Evolutionary conservation across 1,140 invertebrate genomes (phyloP).

Genomic region (Achroia grisella): DNA sequence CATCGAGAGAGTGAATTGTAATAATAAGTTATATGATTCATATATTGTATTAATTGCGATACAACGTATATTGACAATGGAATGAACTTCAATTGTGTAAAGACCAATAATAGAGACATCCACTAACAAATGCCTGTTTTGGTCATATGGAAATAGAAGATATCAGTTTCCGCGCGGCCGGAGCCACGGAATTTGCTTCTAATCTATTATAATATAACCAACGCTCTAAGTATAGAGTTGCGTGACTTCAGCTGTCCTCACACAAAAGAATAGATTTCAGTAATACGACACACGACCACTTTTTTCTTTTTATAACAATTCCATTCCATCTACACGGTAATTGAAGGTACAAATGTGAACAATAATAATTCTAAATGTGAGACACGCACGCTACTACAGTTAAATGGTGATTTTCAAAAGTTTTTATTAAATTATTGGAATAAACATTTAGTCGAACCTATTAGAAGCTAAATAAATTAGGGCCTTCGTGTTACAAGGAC

Average conservation of each 20-base stretch:
- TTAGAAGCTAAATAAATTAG: no score
- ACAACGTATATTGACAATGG: no score
- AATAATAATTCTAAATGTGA: constrained; percentile 15
- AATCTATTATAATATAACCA: constrained; percentile 3
- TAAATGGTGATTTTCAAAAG: no score
- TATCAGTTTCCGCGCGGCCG: background rate
- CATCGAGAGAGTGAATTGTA: no score
- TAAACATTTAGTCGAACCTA: no score
- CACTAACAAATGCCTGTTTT: no score
- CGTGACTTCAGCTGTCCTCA: constrained; percentile 17
- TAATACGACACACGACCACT: constrained; percentile 15
- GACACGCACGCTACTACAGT: constrained; percentile 12
- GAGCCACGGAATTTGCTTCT: constrained; percentile 14
- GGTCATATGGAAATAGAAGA: background rate
- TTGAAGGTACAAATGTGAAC: constrained; percentile 11
- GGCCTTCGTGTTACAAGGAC: no score
- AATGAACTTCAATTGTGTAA: no score
- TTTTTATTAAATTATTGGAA: no score
- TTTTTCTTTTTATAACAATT: constrained; percentile 21
- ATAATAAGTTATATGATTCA: no score
- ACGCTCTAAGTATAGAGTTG: constrained; percentile 1
- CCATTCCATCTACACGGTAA: constrained; percentile 13
- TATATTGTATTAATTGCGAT: no score
- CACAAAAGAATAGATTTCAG: constrained; percentile 15
- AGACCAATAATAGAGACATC: no score